Percentiles rank a stretch among this genome's conserved stretches.
phyloP scores from a whole-genome alignment of 1,140 invertebrate species.

The Oryctes rhinoceros region DNA sequence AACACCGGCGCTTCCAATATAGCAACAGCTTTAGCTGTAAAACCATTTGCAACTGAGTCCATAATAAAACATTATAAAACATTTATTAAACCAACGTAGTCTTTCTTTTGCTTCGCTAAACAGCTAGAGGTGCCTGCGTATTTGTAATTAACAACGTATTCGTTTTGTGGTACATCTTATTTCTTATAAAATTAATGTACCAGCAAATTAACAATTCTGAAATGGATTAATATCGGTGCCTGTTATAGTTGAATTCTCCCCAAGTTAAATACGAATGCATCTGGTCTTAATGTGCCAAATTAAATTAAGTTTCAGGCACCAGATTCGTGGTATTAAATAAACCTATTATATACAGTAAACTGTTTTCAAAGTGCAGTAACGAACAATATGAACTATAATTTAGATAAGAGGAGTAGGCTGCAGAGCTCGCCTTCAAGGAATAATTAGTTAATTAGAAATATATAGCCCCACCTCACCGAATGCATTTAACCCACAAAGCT shows the following conservation, averaged over 20 bases:
- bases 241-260: neutral
- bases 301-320: neutral
- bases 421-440: neutral
- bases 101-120: no score
- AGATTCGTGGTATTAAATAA: neutral
- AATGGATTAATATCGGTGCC: neutral
- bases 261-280: neutral
- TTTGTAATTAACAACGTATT: neutral
- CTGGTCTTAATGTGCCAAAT: neutral
- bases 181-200: neutral
- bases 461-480: conserved; percentile 8
- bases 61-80: no score
- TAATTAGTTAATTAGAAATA: conserved; percentile 11
- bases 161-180: neutral
- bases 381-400: neutral
- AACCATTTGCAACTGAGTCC: no score
- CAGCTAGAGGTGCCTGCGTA: no score
- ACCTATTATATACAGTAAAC: neutral
- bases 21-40: no score
- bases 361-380: neutral
- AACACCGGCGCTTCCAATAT: no score
- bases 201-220: neutral
- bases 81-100: no score
- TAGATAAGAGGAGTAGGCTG: neutral
- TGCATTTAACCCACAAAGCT: conserved; percentile 14